Evolutionary conservation across 2,888 invertebrate genomes (phyloP).

Genomic region (Conops quadrifasciatus): DNA sequence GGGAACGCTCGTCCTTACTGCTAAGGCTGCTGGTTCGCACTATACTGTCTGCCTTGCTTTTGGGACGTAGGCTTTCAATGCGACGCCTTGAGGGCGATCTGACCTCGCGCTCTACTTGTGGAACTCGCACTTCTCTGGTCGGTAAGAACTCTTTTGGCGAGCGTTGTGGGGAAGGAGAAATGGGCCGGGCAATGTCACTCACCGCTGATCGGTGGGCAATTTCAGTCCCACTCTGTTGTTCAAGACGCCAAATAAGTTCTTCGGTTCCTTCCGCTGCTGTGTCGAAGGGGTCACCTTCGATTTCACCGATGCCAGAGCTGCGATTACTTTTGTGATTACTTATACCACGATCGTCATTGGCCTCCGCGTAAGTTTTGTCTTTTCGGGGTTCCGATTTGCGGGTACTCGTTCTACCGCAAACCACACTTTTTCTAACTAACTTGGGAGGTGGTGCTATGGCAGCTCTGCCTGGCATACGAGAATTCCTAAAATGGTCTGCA

Average conservation of each 20-base stretch:
- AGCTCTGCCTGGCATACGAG: slow-evolving; percentile 53
- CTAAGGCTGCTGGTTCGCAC: slow-evolving; percentile 74
- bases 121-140: slow-evolving; percentile 61
- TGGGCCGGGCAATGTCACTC: slow-evolving; percentile 42
- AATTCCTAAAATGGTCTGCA: slow-evolving; percentile 54
- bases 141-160: slow-evolving; percentile 52
- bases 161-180: slow-evolving; percentile 12
- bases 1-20: slow-evolving; percentile 68
- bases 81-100: slow-evolving; percentile 75
- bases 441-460: slow-evolving; percentile 66
- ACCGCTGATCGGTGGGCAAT: slow-evolving; percentile 48
- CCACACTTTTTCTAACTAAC: slow-evolving; percentile 75
- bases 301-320: slow-evolving; percentile 46
- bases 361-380: slow-evolving; percentile 74
- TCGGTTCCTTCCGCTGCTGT: slow-evolving; percentile 60
- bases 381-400: slow-evolving; percentile 70
- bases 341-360: slow-evolving; percentile 65
- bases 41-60: slow-evolving; percentile 62
- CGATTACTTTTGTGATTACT: slow-evolving; percentile 48
- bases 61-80: slow-evolving; percentile 67
- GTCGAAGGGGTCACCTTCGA: slow-evolving; percentile 47
- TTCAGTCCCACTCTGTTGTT: slow-evolving; percentile 72
- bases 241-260: slow-evolving; percentile 61
- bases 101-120: slow-evolving; percentile 64
- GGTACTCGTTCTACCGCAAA: slow-evolving; percentile 66